Evolutionary conservation across 2,888 invertebrate species (phyloP), one percentile per base, ranked within the genome.

Genomic region (Drosophila seclusa): DNA sequence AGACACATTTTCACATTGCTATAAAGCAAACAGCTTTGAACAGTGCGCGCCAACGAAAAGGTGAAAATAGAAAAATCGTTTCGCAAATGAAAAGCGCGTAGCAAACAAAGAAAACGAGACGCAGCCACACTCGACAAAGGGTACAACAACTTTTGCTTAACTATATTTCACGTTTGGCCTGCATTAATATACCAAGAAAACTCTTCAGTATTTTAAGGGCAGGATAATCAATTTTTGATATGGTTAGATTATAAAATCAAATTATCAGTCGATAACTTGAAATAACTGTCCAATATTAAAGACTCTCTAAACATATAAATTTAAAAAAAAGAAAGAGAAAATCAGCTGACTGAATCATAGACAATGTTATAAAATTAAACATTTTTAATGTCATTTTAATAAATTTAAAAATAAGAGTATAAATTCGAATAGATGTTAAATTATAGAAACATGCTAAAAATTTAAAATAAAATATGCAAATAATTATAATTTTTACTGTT

Each of bases 1-100:
- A 79, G 72, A 87, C 80, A 87, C 82, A 87, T 84, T 87, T 84
- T 84, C 87, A 86, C 85, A 85, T 87, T 80, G 73, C 88, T 88
- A 82, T 87, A 85, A 83, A 87, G 74, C 74, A 85, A 83, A 85
- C 71, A 78, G 70, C 69, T 29, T 68, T 63, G 61, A 49, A 31
- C 59, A 61, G 40, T 53, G 32, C 55, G 21, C 50, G 54, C 31
- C 48, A 31, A 49, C 24, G 69, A 63, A 54, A 61, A 82, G 72
- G 85, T 85, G 88, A 85, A 87, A 85, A 87, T 79, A 81, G 83
- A 83, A 85, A 85, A 87, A 83, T 85, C 75, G 88, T 64, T 76
- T 83, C 73, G 85, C 81, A 87, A 87, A 83, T 81, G 83, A 85
- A 86, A 85, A 83, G 82, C 85, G 85, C 86, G 82, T 86, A 70